phyloP scores from a whole-genome alignment of 2,888 invertebrate species.

The Drosophila greeni region DNA sequence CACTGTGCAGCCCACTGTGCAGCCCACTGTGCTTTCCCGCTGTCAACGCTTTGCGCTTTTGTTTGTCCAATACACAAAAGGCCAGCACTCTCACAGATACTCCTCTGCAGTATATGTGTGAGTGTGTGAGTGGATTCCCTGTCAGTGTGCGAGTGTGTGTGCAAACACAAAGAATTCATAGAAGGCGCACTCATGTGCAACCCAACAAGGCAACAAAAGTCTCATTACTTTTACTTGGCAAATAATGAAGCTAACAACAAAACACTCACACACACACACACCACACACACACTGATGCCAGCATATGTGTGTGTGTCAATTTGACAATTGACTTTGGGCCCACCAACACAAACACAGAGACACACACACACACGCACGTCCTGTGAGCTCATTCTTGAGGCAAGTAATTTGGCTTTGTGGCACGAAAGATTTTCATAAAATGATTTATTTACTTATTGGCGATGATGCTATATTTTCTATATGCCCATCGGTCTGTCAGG shows the following conservation, averaged over 20 bases:
- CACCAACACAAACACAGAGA: constrained; percentile 3
- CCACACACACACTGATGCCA: not conserved
- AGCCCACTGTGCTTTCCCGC: constrained; percentile 24
- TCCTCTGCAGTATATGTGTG: not conserved
- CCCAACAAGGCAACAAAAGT: constrained; percentile 73
- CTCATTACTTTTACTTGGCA: constrained; percentile 74
- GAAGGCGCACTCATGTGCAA: constrained; percentile 69
- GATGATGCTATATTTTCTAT: not conserved
- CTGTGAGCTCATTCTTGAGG: constrained; percentile 15
- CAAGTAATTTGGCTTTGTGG: constrained; percentile 23
- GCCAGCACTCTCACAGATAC: constrained; percentile 40
- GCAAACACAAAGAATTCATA: constrained; percentile 37
- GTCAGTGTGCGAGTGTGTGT: constrained; percentile 3
- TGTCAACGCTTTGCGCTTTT: constrained; percentile 68
- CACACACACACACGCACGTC: constrained; percentile 6
- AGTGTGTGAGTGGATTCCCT: constrained; percentile 25
- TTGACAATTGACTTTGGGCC: constrained; percentile 63
- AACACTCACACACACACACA: constrained; percentile 11
- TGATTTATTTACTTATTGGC: constrained; percentile 6
- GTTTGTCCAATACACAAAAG: constrained; percentile 70
- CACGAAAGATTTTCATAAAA: constrained; percentile 1
- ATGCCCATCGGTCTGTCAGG: not conserved
- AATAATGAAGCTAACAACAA: constrained; percentile 67
- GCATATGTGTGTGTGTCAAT: constrained; percentile 30
- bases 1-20: constrained; percentile 28